Conservation (phyloP, 2,888 invertebrate genomes). For the Aphidius colemani region DNA sequence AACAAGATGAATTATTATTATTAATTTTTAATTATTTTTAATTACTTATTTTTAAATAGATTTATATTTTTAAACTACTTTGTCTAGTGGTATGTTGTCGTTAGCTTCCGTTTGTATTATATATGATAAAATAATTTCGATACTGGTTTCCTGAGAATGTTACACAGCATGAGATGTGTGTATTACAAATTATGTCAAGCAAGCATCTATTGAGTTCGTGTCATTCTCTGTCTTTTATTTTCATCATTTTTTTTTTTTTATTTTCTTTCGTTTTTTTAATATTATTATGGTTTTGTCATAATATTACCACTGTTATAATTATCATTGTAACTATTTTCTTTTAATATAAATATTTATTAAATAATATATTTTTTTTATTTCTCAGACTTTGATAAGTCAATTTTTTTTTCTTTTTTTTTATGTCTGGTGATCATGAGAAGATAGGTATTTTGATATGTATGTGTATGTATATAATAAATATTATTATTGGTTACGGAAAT, state of each 20-base stretch:
- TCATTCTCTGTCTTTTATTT: not conserved
- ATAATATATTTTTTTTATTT: too few species aligned
- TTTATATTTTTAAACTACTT: conserved; percentile 5
- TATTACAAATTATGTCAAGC: not conserved
- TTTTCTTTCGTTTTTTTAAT: not conserved
- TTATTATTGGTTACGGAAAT: conserved; percentile 9
- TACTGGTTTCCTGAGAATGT: conserved; percentile 48
- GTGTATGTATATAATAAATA: not conserved
- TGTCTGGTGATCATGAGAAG: not conserved
- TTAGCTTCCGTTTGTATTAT: conserved; percentile 50
- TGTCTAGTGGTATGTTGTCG: conserved; percentile 21
- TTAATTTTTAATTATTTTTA: conserved; percentile 10
- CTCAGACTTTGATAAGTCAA: not conserved
- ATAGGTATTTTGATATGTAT: not conserved
- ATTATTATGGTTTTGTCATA: not conserved
- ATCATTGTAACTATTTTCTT: not conserved
- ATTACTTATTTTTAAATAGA: conserved; percentile 8
- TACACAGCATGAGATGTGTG: not conserved
- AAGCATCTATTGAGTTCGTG: not conserved
- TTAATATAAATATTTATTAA: not conserved
- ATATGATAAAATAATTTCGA: conserved; percentile 46
- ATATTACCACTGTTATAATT: not conserved
- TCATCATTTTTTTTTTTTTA: not conserved
- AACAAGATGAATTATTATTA: too few species aligned
- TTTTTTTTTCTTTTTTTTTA: not conserved